Evolutionary conservation across 2,888 invertebrate species (phyloP).

Genomic region (Drosophila maculinotata): DNA sequence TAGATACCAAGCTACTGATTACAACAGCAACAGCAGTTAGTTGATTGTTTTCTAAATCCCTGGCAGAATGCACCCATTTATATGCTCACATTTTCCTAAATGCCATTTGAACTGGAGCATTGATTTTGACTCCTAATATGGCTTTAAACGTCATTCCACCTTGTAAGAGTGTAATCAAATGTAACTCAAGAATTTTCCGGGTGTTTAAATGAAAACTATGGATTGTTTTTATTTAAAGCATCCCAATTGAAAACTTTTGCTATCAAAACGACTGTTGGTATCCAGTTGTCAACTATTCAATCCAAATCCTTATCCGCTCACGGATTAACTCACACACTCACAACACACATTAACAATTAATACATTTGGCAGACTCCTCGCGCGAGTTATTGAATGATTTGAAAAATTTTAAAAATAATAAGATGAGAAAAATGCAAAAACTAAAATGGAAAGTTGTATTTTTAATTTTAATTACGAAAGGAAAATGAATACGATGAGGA

Average conservation of each 20-base stretch:
- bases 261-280: constrained; percentile 23
- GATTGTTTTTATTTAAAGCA: neutral
- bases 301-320: constrained; percentile 19
- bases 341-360: constrained; percentile 8
- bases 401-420: constrained; percentile 52
- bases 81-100: constrained; percentile 33
- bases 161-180: constrained; percentile 15
- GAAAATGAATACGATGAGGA: constrained; percentile 12
- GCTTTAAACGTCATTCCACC: constrained; percentile 41
- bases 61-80: constrained; percentile 17
- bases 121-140: constrained; percentile 18
- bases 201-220: constrained; percentile 10
- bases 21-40: constrained; percentile 6
- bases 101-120: constrained; percentile 28
- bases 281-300: constrained; percentile 27
- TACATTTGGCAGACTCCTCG: constrained; percentile 41
- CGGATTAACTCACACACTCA: constrained; percentile 9
- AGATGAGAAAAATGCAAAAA: constrained; percentile 42
- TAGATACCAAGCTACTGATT: constrained; percentile 16
- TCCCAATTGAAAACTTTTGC: constrained; percentile 2
- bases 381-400: constrained; percentile 47
- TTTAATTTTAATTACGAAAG: constrained; percentile 32
- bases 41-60: constrained; percentile 30
- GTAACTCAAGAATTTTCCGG: constrained; percentile 6
- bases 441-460: constrained; percentile 42